Evolutionary conservation across 2,888 invertebrate species (phyloP), one percentile per base, ranked within the genome.

Genomic region (Malachius bipustulatus): DNA sequence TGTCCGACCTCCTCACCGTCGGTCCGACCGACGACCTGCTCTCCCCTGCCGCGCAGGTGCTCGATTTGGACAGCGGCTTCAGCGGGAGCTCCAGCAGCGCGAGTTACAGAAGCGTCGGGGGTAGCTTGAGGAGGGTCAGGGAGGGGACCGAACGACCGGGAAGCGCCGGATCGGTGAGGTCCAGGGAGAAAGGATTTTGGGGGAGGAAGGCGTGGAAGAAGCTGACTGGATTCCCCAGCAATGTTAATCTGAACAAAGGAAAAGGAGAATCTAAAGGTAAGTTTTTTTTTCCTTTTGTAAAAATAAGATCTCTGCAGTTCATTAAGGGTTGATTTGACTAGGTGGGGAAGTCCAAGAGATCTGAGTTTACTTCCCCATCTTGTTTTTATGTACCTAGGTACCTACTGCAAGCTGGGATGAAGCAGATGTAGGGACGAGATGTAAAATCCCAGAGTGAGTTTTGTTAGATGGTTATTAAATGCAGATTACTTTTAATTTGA

Each of bases 61-160:
- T n/a, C n/a, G 82, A 82, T 60, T 67, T 82, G 55, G 84, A 84
- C 62, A 82, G 82, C 59, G 83, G 83, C 34, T 83, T 83, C 61
- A 82, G 83, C 63, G 82, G 82, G 49, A 82, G 82, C 62, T 82
- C 81, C 55, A 82, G 81, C 61, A 82, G 82, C 48, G 82, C 82
- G 46, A 83, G 82, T 64, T 82, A 82, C 61, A 47, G 60, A 27
- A 60, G 59, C 50, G 60, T 56, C 15, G 77, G 77, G 6, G 79
- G 79, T 39, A 78, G 78, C 56, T 63, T 79, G 46, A 67, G 79
- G 32, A 49, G 50, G 34, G 35, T 35, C 13, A 33, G 35, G 8
- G 41, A 51, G 14, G 51, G 57, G 19, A 52, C 55, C 2, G 57
- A 57, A 35, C 46, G 56, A 35, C 53, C 52, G 10, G 67, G 70